A percentile compares a stretch with the other conserved stretches of the same genome.
phyloP scores from a whole-genome alignment of 2,797 vertebrate genomes.

The Lithobates pipiens region DNA sequence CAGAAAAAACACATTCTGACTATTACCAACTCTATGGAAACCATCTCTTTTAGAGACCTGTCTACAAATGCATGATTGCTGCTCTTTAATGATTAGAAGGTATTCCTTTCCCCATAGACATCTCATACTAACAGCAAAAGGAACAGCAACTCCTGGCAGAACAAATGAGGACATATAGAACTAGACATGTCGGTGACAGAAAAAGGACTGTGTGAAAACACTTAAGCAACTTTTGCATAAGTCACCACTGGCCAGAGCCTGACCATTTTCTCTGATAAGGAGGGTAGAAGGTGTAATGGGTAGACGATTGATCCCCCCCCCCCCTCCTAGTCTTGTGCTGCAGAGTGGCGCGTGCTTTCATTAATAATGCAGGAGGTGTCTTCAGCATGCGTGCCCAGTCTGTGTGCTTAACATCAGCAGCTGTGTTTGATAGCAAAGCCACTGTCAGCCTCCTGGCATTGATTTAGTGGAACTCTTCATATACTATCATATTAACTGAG shows the following conservation, averaged over 20 bases:
- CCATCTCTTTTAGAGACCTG: not conserved
- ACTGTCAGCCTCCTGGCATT: constrained; percentile 80
- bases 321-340: constrained; percentile 59
- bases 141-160: not conserved
- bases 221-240: not conserved
- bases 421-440: constrained; percentile 86
- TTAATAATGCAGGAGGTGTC: constrained; percentile 84
- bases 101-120: not conserved
- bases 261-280: constrained; percentile 43
- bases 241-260: constrained; percentile 33
- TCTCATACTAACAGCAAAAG: not conserved
- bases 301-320: constrained; percentile 60
- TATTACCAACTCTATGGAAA: too few relatives aligned
- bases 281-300: constrained; percentile 53
- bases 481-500: constrained; percentile 79
- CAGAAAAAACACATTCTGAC: too few relatives aligned
- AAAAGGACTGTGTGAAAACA: not conserved
- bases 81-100: not conserved
- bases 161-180: not conserved
- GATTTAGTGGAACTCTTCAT: constrained; percentile 80
- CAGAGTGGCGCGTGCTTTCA: constrained; percentile 64
- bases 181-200: not conserved
- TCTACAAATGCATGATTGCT: not conserved
- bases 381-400: constrained; percentile 83
- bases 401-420: constrained; percentile 86